Evolutionary conservation across 1,140 invertebrate species (phyloP), one percentile per base, ranked within the genome.

Genomic region (Listronotus bonariensis): DNA sequence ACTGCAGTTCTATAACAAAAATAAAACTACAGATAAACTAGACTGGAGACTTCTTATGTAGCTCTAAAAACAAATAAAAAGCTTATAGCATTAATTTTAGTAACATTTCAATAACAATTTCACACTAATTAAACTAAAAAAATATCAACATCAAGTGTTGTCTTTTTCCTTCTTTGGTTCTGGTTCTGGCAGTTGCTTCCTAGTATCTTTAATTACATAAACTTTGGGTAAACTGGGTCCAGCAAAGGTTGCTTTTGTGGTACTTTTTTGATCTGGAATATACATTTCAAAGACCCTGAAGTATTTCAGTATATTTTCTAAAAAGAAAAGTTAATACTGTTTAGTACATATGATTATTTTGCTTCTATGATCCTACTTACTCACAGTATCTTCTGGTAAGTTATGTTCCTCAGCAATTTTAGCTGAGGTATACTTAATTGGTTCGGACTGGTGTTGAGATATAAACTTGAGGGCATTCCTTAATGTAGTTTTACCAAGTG

Each of bases 321-420:
- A 14, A 76, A 26, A 79, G 64, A 54, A 72, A 69, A 51, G 63
- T 18, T 4, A 26, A 26, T 3, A 26, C 2, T 26, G 20, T 26
- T 26, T 26, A 5, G 20, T 26, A 26, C 5, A 26, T 1, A 26
- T 26, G n/a, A n/a, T 26, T 26, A 26, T 26, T 3, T 26, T 26
- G 1, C 20, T 26, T 26, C 5, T 4, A 46, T 11, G 26, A 10
- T 10, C 7, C 70, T 66, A 76, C 81, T 79, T 79, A 82, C 85
- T 80, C 64, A 87, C 81, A 72, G 83, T 76, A 70, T 85, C 79
- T 70, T 80, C 76, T 61, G 86, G 84, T 34, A 92, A 62, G 73
- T 87, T 86, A 74, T 89, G 89, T 59, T 89, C 80, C 45, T 78
- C 71, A 0, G 90, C 85, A 75, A 92, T 87, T 74, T 79, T 80